Conservation (phyloP, 2,888 invertebrate genomes). For the Drosophila gaucha region DNA sequence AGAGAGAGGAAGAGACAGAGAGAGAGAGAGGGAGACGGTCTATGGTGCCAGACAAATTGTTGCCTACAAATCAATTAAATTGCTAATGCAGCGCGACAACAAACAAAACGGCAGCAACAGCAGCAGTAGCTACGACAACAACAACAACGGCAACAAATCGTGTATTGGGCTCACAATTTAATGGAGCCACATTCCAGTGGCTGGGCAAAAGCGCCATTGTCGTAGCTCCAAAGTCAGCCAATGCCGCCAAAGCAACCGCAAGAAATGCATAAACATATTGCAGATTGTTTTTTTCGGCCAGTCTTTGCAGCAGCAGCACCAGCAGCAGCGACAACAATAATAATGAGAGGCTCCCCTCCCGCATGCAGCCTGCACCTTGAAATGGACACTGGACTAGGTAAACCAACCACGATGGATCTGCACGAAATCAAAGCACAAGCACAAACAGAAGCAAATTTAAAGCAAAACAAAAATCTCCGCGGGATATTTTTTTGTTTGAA, state of each 20-base stretch:
- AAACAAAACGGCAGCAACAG: slow-evolving; percentile 50
- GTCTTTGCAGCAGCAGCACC: neutral
- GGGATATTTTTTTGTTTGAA: slow-evolving; percentile 3
- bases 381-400: neutral
- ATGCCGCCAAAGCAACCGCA: slow-evolving; percentile 72
- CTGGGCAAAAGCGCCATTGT: slow-evolving; percentile 59
- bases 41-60: slow-evolving; percentile 74
- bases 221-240: slow-evolving; percentile 27
- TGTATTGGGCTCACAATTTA: slow-evolving; percentile 75
- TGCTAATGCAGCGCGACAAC: slow-evolving; percentile 68
- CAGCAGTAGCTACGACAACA: slow-evolving; percentile 22
- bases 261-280: slow-evolving; percentile 75
- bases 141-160: slow-evolving; percentile 46
- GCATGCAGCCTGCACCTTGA: slow-evolving; percentile 1
- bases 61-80: slow-evolving; percentile 77
- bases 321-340: slow-evolving; percentile 4
- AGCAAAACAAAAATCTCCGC: neutral
- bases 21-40: slow-evolving; percentile 4
- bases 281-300: slow-evolving; percentile 39
- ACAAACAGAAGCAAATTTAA: slow-evolving; percentile 9
- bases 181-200: slow-evolving; percentile 75
- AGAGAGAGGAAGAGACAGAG: neutral
- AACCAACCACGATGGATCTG: slow-evolving; percentile 2
- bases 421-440: slow-evolving; percentile 5
- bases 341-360: slow-evolving; percentile 25